phyloP scores from a whole-genome alignment of 2,888 invertebrate genomes.

The Leptodirus hochenwartii region DNA sequence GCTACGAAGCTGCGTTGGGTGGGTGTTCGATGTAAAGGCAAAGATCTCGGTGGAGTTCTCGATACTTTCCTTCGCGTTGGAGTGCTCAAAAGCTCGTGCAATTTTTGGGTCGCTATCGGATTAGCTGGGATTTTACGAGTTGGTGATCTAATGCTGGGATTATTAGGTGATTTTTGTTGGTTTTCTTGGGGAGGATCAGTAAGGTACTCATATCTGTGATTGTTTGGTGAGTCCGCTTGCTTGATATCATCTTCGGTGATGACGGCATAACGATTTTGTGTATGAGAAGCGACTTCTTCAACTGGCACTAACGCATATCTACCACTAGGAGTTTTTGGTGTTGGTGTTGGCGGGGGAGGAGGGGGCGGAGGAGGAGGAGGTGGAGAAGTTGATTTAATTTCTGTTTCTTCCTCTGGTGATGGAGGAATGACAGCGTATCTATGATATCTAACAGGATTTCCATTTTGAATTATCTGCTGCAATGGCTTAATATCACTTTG shows the following conservation, averaged over 20 bases:
- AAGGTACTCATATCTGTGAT: conserved; percentile 19
- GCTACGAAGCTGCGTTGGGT: background rate
- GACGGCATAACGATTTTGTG: conserved; percentile 12
- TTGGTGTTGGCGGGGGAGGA: conserved; percentile 38
- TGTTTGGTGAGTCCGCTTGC: conserved; percentile 1
- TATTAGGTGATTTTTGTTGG: conserved; percentile 12
- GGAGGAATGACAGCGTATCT: conserved; percentile 47
- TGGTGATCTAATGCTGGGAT: conserved; percentile 16
- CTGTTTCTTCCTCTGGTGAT: conserved; percentile 38
- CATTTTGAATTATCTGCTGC: conserved; percentile 10
- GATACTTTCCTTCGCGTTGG: conserved; percentile 37
- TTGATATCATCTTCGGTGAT: conserved; percentile 14
- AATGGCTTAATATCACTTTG: conserved; percentile 12
- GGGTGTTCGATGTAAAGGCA: conserved; percentile 2
- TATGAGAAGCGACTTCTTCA: conserved; percentile 15
- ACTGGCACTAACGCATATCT: conserved; percentile 22
- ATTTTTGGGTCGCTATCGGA: conserved; percentile 52
- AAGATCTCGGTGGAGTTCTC: conserved; percentile 13
- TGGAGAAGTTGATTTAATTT: too few species aligned
- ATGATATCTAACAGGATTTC: conserved; percentile 18
- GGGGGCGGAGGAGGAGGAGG: conserved; percentile 27
- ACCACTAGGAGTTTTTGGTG: conserved; percentile 32
- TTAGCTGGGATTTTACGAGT: conserved; percentile 36
- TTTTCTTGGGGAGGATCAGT: conserved; percentile 8
- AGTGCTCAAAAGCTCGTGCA: conserved; percentile 56